These are phyloP conservation scores for Vultur gryphus DNA, from an alignment of 2,797 vertebrate species.

Conservation along the genomic window DNA sequence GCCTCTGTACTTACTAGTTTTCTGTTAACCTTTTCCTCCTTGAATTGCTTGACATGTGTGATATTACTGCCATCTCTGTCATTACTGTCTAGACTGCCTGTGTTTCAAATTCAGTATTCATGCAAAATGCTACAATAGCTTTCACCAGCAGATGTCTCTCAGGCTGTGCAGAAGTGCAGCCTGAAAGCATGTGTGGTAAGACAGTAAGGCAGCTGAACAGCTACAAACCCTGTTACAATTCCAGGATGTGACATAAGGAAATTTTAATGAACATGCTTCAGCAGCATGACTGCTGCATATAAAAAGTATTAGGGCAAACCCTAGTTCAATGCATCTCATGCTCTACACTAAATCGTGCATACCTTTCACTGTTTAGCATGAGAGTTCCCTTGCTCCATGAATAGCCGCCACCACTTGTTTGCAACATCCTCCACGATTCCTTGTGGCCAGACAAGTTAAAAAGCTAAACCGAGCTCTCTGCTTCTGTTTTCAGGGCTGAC, in stretches of 20 bases:
- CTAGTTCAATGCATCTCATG: not conserved
- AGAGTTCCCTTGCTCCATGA: not conserved
- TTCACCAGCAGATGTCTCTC: conserved; percentile 12
- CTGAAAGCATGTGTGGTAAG: not conserved
- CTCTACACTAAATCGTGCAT: not conserved
- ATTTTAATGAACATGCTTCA: not conserved
- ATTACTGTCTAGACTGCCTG: not conserved
- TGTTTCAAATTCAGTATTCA: accelerated
- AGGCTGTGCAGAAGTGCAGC: not conserved
- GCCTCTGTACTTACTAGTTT: not conserved
- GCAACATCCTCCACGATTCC: not conserved
- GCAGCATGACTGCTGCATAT: not conserved
- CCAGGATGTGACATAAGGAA: not conserved
- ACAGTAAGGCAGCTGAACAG: not conserved
- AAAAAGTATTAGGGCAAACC: not conserved
- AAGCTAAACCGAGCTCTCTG: not conserved
- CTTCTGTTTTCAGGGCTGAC: not conserved
- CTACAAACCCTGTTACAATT: not conserved
- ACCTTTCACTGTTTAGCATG: not conserved
- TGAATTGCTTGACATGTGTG: not conserved
- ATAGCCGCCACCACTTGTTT: not conserved
- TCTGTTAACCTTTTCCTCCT: not conserved
- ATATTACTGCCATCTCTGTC: not conserved
- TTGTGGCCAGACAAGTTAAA: not conserved
- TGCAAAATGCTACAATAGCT: not conserved